Evolutionary conservation across 1,140 invertebrate genomes (phyloP).

Genomic region (Anthonomus grandis): DNA sequence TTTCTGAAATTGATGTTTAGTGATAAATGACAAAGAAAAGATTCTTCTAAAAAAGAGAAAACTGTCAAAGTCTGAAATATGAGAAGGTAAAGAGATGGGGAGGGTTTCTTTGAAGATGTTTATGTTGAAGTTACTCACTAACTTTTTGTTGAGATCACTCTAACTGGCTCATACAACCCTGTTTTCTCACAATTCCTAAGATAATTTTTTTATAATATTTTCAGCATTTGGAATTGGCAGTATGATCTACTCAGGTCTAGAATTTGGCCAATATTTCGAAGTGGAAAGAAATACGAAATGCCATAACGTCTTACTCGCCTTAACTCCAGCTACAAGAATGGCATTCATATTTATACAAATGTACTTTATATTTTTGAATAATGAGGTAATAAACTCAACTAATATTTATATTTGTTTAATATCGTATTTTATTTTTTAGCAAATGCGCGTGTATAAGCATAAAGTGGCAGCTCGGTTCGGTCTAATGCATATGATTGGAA

Average conservation of each 20-base stretch:
- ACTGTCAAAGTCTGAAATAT: no score
- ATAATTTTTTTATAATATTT: no score
- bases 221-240: slow-evolving; percentile 85
- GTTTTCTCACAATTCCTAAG: no score
- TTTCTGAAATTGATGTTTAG: no score
- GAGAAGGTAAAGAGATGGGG: no score
- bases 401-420: background rate
- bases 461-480: slow-evolving; percentile 84
- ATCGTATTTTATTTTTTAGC: slow-evolving; percentile 50
- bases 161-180: background rate
- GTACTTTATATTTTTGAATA: slow-evolving; percentile 85
- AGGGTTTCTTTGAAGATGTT: no score
- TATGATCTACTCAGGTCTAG: slow-evolving; percentile 85
- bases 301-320: slow-evolving; percentile 80
- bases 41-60: no score
- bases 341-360: slow-evolving; percentile 95
- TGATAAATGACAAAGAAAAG: no score
- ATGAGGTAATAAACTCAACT: slow-evolving; percentile 52
- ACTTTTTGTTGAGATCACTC: no score
- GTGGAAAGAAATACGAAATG: slow-evolving; percentile 70
- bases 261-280: slow-evolving; percentile 93
- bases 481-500: slow-evolving; percentile 94
- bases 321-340: slow-evolving; percentile 86
- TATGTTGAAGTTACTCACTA: no score
- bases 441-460: slow-evolving; percentile 88